Evolutionary conservation across 2,797 vertebrate species (phyloP).

Genomic region (Tragopan temminckii): DNA sequence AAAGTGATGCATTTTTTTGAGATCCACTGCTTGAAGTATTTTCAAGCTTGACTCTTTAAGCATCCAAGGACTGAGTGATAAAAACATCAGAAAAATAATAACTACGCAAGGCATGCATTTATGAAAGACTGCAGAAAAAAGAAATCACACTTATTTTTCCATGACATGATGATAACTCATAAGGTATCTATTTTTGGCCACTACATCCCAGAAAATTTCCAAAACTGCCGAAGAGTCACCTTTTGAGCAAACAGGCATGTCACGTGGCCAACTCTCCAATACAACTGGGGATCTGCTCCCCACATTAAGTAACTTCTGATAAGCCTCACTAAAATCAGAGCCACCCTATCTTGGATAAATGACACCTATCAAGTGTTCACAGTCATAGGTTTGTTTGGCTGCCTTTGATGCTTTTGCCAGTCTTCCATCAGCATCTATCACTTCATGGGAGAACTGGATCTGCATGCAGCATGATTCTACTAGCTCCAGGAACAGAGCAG

Average conservation of each 20-base stretch:
- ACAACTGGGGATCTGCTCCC: background rate
- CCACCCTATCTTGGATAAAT: conserved; percentile 66
- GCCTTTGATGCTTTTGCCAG: conserved; percentile 31
- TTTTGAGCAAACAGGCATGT: background rate
- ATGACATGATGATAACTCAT: background rate
- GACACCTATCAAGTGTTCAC: conserved; percentile 51
- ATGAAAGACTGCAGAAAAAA: rapidly evolving
- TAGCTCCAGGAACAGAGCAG: background rate
- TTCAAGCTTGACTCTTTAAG: background rate
- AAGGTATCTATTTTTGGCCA: conserved; percentile 22
- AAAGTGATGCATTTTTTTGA: background rate
- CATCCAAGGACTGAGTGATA: background rate
- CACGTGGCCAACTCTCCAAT: background rate
- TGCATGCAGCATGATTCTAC: background rate
- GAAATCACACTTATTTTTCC: background rate
- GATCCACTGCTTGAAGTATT: background rate
- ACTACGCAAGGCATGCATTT: background rate
- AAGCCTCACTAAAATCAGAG: conserved; percentile 46
- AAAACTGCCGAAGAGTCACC: conserved; percentile 38
- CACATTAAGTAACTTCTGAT: conserved; percentile 2
- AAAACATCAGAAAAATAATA: background rate
- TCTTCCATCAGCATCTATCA: background rate
- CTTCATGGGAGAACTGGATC: background rate
- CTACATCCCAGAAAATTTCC: conserved; percentile 52
- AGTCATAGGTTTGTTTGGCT: background rate